phyloP scores from a whole-genome alignment of 1,140 invertebrate genomes.

The Phthorimaea operculella region DNA sequence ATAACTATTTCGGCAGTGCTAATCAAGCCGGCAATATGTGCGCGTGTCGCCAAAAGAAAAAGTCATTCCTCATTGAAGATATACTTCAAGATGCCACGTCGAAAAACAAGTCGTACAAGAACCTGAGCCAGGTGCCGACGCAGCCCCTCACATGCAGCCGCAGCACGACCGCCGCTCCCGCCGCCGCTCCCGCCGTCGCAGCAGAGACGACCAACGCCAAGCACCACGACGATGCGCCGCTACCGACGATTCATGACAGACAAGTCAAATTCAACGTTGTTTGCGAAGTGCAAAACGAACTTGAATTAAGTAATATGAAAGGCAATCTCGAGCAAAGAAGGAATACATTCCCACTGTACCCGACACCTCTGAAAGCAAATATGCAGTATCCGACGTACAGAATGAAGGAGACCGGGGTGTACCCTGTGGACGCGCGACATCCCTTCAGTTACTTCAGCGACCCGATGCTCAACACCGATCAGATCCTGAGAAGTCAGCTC shows the following conservation, averaged over 20 bases:
- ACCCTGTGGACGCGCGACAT: constrained; percentile 26
- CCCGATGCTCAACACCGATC: constrained; percentile 40
- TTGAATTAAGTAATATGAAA: constrained; percentile 28
- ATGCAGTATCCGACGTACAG: constrained; percentile 35
- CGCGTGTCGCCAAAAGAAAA: constrained; percentile 49
- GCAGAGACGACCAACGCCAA: background rate
- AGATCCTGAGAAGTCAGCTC: constrained; percentile 44
- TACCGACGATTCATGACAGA: constrained; percentile 10
- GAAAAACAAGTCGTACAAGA: constrained; percentile 33
- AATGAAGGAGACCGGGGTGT: constrained; percentile 27
- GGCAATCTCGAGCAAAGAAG: constrained; percentile 42
- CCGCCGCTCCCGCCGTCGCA: background rate
- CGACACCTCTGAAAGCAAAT: constrained; percentile 43
- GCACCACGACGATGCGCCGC: background rate
- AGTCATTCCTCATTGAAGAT: constrained; percentile 57
- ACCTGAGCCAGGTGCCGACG: constrained; percentile 30
- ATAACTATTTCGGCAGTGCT: constrained; percentile 53
- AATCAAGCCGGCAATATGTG: constrained; percentile 44
- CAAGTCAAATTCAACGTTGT: constrained; percentile 27
- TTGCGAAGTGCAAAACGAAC: constrained; percentile 32
- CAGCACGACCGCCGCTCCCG: background rate
- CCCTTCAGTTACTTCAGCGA: constrained; percentile 47
- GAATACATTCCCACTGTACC: constrained; percentile 47
- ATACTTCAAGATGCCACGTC: constrained; percentile 34
- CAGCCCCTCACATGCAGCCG: constrained; percentile 27